Percentiles rank a stretch among this genome's conserved stretches.
These are phyloP conservation scores for Hyla sarda DNA, from an alignment of 2,113 vertebrate genomes.

Conservation along the genomic window DNA sequence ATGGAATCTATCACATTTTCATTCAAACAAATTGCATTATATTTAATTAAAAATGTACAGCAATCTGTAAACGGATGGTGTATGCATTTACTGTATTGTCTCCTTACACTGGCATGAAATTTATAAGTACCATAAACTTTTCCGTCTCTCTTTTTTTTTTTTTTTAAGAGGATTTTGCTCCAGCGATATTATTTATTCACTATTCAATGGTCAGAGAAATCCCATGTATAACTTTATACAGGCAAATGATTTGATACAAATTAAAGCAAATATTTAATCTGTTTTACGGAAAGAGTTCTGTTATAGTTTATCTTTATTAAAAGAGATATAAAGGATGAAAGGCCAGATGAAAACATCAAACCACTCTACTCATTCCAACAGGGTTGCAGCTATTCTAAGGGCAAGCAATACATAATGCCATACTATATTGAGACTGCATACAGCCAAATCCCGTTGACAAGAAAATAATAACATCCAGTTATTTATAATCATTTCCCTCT, in stretches of 20 bases:
- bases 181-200: background rate
- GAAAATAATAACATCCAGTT: no score
- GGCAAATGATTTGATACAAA: no score
- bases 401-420: background rate
- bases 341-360: background rate
- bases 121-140: background rate
- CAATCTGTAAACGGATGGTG: background rate
- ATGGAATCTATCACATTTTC: conserved; percentile 10
- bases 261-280: no score
- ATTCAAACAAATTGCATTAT: conserved; percentile 29
- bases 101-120: background rate
- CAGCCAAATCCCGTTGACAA: no score
- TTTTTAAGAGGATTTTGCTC: background rate
- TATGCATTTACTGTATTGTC: background rate
- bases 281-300: background rate
- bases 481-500: no score
- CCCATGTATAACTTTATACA: background rate
- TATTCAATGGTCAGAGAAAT: background rate
- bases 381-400: background rate
- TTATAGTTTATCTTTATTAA: background rate
- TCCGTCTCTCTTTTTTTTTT: background rate
- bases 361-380: background rate
- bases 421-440: no score
- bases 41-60: conserved; percentile 37
- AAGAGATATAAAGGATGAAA: background rate